phyloP scores from a whole-genome alignment of 2,113 vertebrate genomes.

The Urocolius indicus region DNA sequence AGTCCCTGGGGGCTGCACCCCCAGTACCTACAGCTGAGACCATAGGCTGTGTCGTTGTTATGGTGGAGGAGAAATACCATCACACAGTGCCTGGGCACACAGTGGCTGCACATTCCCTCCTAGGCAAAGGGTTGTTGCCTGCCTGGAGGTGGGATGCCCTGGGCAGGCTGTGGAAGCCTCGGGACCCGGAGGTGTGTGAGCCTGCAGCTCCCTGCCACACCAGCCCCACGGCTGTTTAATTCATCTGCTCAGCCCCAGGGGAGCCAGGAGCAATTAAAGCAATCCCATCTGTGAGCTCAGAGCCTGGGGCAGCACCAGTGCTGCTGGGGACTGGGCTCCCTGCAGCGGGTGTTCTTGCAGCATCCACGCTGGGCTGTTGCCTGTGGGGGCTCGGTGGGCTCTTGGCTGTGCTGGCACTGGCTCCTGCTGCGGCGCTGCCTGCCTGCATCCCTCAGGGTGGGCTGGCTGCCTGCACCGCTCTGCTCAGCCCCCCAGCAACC shows the following conservation, averaged over 20 bases:
- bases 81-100: accelerated
- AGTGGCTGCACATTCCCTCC: background rate
- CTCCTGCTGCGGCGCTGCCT: background rate
- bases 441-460: background rate
- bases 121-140: accelerated
- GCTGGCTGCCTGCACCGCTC: background rate
- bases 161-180: background rate
- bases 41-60: background rate
- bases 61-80: background rate
- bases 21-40: too few species aligned
- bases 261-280: background rate
- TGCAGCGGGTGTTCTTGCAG: accelerated
- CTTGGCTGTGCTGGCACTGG: background rate
- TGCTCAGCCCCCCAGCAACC: background rate
- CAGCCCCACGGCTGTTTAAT: background rate
- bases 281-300: background rate
- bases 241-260: background rate
- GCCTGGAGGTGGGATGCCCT: background rate
- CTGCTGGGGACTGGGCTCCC: background rate
- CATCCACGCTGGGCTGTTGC: accelerated
- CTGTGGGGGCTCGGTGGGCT: accelerated
- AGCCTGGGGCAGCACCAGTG: too few species aligned
- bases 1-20: background rate
- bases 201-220: background rate
- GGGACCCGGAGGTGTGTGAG: accelerated